Evolutionary conservation across 1,140 invertebrate species (phyloP), one percentile per base, ranked within the genome.

Genomic region (Orchesella cincta): DNA sequence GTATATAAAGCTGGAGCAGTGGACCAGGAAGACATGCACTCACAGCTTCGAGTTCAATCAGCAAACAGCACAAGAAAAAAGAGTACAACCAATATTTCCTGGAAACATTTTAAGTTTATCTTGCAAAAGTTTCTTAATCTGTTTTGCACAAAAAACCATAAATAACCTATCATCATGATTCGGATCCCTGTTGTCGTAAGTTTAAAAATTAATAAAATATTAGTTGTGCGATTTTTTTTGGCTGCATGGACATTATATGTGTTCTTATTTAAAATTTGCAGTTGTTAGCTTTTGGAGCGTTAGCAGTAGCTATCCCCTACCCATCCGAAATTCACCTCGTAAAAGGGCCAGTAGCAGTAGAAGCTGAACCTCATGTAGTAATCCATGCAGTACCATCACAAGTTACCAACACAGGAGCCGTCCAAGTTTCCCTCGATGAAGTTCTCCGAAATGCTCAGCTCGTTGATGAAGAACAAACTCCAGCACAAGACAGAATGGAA

Each of bases 1-100:
- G 62, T 67, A 67, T 67, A 67, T 67, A 67, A 67, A 67, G 8
- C 31, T 14, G 62, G 14, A 12, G 62, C 8, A 33, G 31, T 31
- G 8, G 26, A 18, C 28, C 62, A 67, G 31, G 31, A 67, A 67
- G 62, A 16, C n/a, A 67, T 67, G 26, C 62, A 67, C 29, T 67
- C 31, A 31, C 62, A 67, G 12, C 33, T 67, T 67, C 62, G 31
- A 33, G 29, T 67, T 67, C 62, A 67, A 31, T 67, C 62, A 67
- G 62, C 29, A 8, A 12, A 46, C 26, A 67, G 54, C 26, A 18
- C 62, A 67, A 29, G 1, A 31, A 57, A 46, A 18, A n/a, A 5
- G 14, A 46, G 39, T 8, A 46, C 18, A 5, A 46, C 18, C 18
- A 46, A 46, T 8, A 46, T 46, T 46, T 46, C 39, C 39, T 18